Percentiles rank a stretch among this genome's conserved stretches.
Evolutionary conservation across 2,888 invertebrate genomes (phyloP).

Genomic region (Agonum fuliginosum): DNA sequence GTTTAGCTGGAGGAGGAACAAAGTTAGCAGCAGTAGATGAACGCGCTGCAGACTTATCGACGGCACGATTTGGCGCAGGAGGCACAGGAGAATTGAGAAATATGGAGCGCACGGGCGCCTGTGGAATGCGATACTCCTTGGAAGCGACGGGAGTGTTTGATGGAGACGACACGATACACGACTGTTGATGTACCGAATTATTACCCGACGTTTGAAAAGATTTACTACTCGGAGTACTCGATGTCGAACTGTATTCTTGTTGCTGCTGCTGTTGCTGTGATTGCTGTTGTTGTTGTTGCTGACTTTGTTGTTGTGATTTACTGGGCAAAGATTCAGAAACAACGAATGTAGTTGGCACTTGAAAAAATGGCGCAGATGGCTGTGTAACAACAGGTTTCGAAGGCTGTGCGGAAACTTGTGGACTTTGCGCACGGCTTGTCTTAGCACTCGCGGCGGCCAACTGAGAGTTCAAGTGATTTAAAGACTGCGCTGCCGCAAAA

Average conservation of each 20-base stretch:
- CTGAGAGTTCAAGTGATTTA: conserved; percentile 81
- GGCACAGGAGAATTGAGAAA: conserved; percentile 71
- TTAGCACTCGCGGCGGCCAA: conserved; percentile 76
- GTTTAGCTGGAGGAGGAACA: conserved; percentile 74
- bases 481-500: conserved; percentile 80
- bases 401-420: conserved; percentile 73
- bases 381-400: conserved; percentile 62
- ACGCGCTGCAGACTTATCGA: conserved; percentile 69
- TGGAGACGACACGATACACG: conserved; percentile 84
- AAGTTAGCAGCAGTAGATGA: conserved; percentile 74
- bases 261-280: conserved; percentile 68
- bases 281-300: conserved; percentile 71
- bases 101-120: conserved; percentile 73
- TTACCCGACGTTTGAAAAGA: conserved; percentile 68
- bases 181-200: conserved; percentile 77
- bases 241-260: conserved; percentile 65
- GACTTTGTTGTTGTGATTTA: conserved; percentile 68
- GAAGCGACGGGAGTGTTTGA: conserved; percentile 73
- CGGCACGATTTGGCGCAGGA: conserved; percentile 71
- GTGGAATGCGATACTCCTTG: conserved; percentile 80
- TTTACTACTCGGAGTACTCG: conserved; percentile 75
- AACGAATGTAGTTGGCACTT: conserved; percentile 78
- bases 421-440: conserved; percentile 74
- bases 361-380: conserved; percentile 77
- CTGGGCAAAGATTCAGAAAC: conserved; percentile 72